Percentiles rank a stretch among this genome's conserved stretches.
These are phyloP conservation scores for Drosophila eugracilis DNA, from an alignment of 1,140 invertebrate species.

Conservation along the genomic window DNA sequence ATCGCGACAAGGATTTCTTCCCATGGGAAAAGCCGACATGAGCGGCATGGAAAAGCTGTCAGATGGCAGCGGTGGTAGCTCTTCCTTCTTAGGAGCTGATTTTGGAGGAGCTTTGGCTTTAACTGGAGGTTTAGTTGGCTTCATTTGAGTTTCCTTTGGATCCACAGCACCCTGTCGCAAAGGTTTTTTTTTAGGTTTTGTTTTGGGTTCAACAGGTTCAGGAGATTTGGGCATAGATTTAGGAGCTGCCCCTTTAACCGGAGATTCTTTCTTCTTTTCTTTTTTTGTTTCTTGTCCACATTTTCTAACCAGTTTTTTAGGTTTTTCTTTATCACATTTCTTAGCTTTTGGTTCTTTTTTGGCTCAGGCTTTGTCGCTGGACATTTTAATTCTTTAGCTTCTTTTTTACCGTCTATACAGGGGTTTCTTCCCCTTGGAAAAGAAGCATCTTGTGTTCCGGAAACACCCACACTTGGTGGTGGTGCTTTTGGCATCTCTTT, in stretches of 20 bases:
- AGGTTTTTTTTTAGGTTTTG: not conserved
- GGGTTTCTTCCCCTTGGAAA: too few relatives aligned
- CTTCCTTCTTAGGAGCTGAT: not conserved
- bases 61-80: not conserved
- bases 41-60: not conserved
- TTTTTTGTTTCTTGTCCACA: not conserved
- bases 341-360: too few relatives aligned
- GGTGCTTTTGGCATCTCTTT: too few relatives aligned
- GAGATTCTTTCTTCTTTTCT: too few relatives aligned
- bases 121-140: not conserved
- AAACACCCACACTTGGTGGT: too few relatives aligned
- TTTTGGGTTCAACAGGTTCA: not conserved
- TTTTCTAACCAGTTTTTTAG: too few relatives aligned
- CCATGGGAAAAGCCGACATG: slow-evolving; percentile 5
- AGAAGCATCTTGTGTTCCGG: too few relatives aligned
- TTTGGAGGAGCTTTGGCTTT: not conserved
- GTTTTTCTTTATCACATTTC: too few relatives aligned
- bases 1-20: slow-evolving; percentile 29
- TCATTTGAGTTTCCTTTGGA: not conserved
- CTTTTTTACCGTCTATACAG: too few relatives aligned
- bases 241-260: not conserved
- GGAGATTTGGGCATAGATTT: not conserved
- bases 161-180: not conserved
- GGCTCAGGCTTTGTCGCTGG: too few relatives aligned
- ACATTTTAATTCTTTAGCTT: too few relatives aligned